Conservation (phyloP, 1,140 invertebrate genomes). For the Zelostemma sp. region DNA sequence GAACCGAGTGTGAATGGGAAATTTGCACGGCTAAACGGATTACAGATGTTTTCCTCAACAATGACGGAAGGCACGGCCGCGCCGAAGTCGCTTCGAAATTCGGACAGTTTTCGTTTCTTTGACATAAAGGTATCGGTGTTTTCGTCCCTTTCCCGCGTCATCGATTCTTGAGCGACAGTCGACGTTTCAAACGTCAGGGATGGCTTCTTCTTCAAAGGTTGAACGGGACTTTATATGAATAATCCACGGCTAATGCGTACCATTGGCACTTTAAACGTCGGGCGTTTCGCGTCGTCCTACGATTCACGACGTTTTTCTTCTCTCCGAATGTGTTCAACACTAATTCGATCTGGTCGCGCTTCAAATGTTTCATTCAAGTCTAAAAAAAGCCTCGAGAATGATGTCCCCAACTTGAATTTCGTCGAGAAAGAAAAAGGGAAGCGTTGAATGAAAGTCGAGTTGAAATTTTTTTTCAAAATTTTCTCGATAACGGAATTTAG, state of each 20-base stretch:
- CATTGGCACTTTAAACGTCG: slow-evolving; percentile 50
- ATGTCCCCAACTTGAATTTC: background rate
- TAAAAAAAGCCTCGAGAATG: background rate
- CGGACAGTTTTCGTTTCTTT: slow-evolving; percentile 47
- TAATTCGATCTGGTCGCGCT: slow-evolving; percentile 36
- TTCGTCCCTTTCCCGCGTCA: slow-evolving; percentile 6
- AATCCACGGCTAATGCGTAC: slow-evolving; percentile 57
- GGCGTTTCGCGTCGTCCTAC: slow-evolving; percentile 33
- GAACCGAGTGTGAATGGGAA: slow-evolving; percentile 56
- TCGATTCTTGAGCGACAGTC: slow-evolving; percentile 46
- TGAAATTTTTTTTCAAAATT: no score
- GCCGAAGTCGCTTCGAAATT: slow-evolving; percentile 36
- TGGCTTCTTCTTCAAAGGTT: slow-evolving; percentile 32
- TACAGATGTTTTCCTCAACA: slow-evolving; percentile 66
- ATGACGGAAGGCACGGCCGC: slow-evolving; percentile 29
- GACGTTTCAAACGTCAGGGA: slow-evolving; percentile 36
- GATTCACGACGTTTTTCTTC: slow-evolving; percentile 22
- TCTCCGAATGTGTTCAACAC: slow-evolving; percentile 10
- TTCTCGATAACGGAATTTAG: background rate
- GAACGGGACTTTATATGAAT: slow-evolving; percentile 52
- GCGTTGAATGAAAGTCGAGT: no score
- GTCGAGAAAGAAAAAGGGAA: no score
- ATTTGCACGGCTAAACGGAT: slow-evolving; percentile 70
- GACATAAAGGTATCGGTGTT: slow-evolving; percentile 30
- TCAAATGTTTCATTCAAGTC: slow-evolving; percentile 4